Evolutionary conservation across 2,797 vertebrate species (phyloP), one percentile per base, ranked within the genome.

Genomic region (Phoebastria nigripes): DNA sequence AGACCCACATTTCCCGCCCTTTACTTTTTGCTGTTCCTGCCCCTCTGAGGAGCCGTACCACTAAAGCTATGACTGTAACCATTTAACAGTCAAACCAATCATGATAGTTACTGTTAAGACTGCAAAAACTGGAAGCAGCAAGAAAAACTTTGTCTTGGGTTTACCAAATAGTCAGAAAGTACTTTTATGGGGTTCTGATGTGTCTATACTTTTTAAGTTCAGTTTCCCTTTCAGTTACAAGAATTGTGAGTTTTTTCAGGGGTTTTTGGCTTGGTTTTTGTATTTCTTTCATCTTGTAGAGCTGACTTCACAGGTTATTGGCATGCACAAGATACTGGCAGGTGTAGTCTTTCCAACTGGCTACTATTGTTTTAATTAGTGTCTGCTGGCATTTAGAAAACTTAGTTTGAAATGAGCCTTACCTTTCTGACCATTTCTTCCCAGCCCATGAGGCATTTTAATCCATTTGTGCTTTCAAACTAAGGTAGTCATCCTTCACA

Each of bases 381-480:
- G 20, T 87, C 67, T 55, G 33, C 91, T 76, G 66, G 13, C 84
- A 81, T 35, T 84, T 86, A 84, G 65, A 95, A 96, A 83, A 87
- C 10, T 39, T 70, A 6, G 33, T 95, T 93, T 95, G 63, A 92
- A 96, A 89, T 12, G 21, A 84, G 16, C 8, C 25, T 63, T 93
- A 65, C 28, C 33, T 88, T 92, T 92, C 62, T 89, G 33, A 78
- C 63, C 29, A 28, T 77, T 96, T 85, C 72, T 90, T 84, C 61
- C 63, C 37, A 94, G 31, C 7, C 16, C 31, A 35, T 41, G 49
- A 88, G 87, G 49, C 66, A 62, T 87, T 94, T 96, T 92, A 93
- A 97, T 94, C 59, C 71, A 42, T 87, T 95, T 95, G 33, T 89
- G 87, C 92, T 96, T 97, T 96, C 87, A 95, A 94, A 84, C 78